phyloP scores from a whole-genome alignment of 2,888 invertebrate species.

The Callimorpha dominula region DNA sequence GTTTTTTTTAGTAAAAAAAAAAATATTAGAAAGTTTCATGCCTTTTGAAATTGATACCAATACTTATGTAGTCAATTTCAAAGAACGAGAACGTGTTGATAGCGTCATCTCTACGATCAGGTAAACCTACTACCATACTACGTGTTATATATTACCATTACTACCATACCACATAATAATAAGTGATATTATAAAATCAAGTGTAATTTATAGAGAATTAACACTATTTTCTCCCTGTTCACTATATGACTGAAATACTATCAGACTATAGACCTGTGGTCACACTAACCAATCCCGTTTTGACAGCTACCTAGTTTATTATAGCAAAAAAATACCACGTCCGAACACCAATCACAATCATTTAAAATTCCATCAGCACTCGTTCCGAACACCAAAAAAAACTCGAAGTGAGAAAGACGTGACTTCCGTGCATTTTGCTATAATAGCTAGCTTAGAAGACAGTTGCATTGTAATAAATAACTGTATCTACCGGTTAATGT shows the following conservation, averaged over 20 bases:
- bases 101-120: too few species aligned
- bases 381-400: conserved; percentile 34
- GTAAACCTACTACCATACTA: too few species aligned
- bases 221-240: background rate
- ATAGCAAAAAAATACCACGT: conserved; percentile 8
- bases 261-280: background rate
- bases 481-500: conserved; percentile 45
- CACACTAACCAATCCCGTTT: conserved; percentile 5
- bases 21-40: too few species aligned
- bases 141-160: too few species aligned
- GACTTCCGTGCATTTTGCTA: conserved; percentile 56
- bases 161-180: too few species aligned
- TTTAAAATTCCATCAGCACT: conserved; percentile 36
- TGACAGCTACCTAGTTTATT: background rate
- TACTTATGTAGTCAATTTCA: too few species aligned
- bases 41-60: too few species aligned
- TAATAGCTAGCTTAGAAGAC: conserved; percentile 33
- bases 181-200: too few species aligned
- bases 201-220: too few species aligned
- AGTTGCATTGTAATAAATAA: conserved; percentile 26
- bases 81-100: too few species aligned
- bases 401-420: conserved; percentile 52
- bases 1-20: too few species aligned
- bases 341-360: conserved; percentile 9
- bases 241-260: background rate